These are phyloP conservation scores for Holcopasites calliopsidis DNA, from an alignment of 1,140 invertebrate genomes.

Conservation along the genomic window DNA sequence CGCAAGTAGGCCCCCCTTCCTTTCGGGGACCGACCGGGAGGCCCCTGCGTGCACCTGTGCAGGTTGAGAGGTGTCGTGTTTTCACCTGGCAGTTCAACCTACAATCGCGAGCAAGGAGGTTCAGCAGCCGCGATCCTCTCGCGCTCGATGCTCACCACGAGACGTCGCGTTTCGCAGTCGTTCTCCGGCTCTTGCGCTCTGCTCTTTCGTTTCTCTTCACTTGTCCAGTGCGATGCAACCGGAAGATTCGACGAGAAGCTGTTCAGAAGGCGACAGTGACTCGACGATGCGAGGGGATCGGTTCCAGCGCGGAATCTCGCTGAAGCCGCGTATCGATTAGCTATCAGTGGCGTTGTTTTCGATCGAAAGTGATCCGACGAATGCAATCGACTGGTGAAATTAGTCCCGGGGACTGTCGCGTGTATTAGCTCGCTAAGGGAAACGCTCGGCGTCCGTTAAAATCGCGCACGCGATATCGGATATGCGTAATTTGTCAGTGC, in stretches of 20 bases:
- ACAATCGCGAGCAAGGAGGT: slow-evolving; percentile 73
- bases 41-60: slow-evolving; percentile 74
- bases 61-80: slow-evolving; percentile 74
- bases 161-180: neutral
- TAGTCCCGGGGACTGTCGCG: neutral
- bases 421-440: neutral
- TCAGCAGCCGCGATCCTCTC: slow-evolving; percentile 57
- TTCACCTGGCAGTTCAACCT: slow-evolving; percentile 77
- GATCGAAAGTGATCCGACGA: neutral
- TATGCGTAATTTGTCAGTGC: slow-evolving; percentile 26
- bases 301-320: neutral
- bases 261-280: neutral
- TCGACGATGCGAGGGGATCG: neutral
- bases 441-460: neutral
- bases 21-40: slow-evolving; percentile 55
- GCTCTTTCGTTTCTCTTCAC: too few relatives aligned
- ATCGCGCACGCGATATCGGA: neutral
- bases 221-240: too few relatives aligned
- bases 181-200: neutral
- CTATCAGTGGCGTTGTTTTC: too few relatives aligned
- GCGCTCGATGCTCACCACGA: slow-evolving; percentile 30
- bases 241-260: slow-evolving; percentile 23
- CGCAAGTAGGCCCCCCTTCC: slow-evolving; percentile 72
- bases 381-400: slow-evolving; percentile 27
- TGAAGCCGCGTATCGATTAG: slow-evolving; percentile 16